Evolutionary conservation across 2,888 invertebrate species (phyloP), one percentile per base, ranked within the genome.

Genomic region (Hemithea aestivaria): DNA sequence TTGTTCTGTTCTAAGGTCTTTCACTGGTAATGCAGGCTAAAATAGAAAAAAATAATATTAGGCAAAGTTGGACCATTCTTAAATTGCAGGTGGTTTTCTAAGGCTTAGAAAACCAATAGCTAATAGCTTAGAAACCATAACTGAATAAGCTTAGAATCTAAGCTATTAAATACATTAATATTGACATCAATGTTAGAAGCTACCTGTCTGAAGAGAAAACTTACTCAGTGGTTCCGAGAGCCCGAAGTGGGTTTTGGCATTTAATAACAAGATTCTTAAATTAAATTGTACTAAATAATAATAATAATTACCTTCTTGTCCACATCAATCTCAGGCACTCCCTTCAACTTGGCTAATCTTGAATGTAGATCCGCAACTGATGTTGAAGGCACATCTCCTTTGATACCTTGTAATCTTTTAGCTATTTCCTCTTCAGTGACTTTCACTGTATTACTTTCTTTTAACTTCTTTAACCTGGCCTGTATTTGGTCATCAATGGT

Each of bases 321-420:
- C 20, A 66, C 28, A 25, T 54, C 46, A 43, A 53, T 46, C 36
- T 64, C 27, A 40, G 88, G 81, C 43, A 90, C 82, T 38, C 91
- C 93, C 71, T 90, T 92, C n/a, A 95, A 75, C 55, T 90, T 88
- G 1, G 91, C 91, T 26, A 94, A 70, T 58, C 94, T 82, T 35
- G 79, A 72, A 42, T 90, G 88, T 47, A 94, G 85, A 60, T 94
- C 93, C 21, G 88, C 88, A 58, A 92, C 91, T 10, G 90, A 88
- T 11, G 90, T 88, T 20, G 82, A 62, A 24, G 89, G 79, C 10
- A 59, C 45, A 37, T 66, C 62, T 7, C 68, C 73, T 55, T 75
- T 84, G 5, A 85, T 64, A 36, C 65, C 73, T 42, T 76, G 63
- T 34, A 85, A 56, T n/a, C 77, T 64, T 22, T 58, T 62, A 36